Evolutionary conservation across 2,113 vertebrate species (phyloP).

Genomic region (Lota lota): DNA sequence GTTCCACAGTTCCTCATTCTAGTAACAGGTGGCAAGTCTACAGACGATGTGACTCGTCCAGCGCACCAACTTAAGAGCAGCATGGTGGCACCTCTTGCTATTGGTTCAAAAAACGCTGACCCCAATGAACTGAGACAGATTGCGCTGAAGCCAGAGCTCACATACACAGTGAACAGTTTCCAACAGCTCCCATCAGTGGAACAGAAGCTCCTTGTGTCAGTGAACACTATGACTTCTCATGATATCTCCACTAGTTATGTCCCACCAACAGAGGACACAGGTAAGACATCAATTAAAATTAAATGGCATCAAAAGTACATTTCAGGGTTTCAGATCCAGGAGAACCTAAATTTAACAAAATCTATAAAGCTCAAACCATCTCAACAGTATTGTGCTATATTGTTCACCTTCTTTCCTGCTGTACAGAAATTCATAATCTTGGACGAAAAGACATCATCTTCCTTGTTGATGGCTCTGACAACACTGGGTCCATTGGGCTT

Average conservation of each 20-base stretch:
- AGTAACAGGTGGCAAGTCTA: conserved; percentile 80
- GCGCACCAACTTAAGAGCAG: conserved; percentile 79
- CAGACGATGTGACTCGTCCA: conserved; percentile 79
- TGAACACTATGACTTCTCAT: conserved; percentile 73
- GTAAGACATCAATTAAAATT: conserved; percentile 45
- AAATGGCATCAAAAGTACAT: neutral
- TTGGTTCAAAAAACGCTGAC: conserved; percentile 78
- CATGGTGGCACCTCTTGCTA: conserved; percentile 79
- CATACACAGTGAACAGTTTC: conserved; percentile 80
- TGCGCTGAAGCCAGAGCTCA: conserved; percentile 80
- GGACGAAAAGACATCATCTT: conserved; percentile 89
- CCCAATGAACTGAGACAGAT: conserved; percentile 79
- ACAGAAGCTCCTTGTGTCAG: conserved; percentile 76
- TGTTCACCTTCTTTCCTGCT: conserved; percentile 19
- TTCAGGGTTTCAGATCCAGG: neutral
- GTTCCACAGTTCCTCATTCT: conserved; percentile 92
- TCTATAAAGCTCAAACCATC: neutral
- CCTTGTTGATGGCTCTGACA: conserved; percentile 89
- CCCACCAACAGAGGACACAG: neutral
- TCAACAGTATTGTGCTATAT: neutral
- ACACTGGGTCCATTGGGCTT: conserved; percentile 59
- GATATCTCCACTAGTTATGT: conserved; percentile 44
- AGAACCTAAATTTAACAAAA: neutral
- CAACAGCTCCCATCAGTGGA: conserved; percentile 79
- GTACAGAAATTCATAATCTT: conserved; percentile 54